A percentile compares a stretch with the other conserved stretches of the same genome.
Conservation (phyloP, 2,888 invertebrate genomes). For the Anticlea derivata region DNA sequence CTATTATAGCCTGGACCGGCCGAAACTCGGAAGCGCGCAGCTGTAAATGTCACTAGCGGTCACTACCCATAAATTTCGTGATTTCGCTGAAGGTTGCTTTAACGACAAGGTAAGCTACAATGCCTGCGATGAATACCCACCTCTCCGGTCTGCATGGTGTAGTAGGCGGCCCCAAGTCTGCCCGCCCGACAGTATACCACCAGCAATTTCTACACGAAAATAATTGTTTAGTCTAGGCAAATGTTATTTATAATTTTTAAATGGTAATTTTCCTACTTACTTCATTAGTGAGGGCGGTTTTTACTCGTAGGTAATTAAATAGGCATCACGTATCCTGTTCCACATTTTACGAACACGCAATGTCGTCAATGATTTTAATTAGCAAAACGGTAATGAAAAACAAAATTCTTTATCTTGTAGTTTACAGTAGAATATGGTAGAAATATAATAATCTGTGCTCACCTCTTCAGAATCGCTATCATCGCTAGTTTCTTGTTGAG, state of each 20-base stretch:
- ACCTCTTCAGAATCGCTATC: constrained; percentile 65
- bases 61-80: too few relatives aligned
- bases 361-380: too few relatives aligned
- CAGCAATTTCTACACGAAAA: constrained; percentile 61
- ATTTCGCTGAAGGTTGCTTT: too few relatives aligned
- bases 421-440: too few relatives aligned
- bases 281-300: constrained; percentile 1
- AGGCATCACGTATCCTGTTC: background rate
- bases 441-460: constrained; percentile 7
- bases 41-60: too few relatives aligned
- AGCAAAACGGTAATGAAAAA: too few relatives aligned
- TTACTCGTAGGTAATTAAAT: constrained; percentile 2
- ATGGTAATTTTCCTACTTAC: constrained; percentile 6
- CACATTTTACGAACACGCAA: constrained; percentile 12
- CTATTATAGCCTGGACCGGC: too few relatives aligned
- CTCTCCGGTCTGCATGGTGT: constrained; percentile 86
- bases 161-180: constrained; percentile 89
- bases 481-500: constrained; percentile 55
- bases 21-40: too few relatives aligned
- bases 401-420: too few relatives aligned
- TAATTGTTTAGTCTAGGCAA: background rate
- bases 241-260: background rate
- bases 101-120: too few relatives aligned
- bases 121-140: constrained; percentile 64
- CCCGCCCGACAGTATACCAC: constrained; percentile 86